Conservation (phyloP, 92 coral and sea anemone species). For the Pocillopora meandrina region DNA sequence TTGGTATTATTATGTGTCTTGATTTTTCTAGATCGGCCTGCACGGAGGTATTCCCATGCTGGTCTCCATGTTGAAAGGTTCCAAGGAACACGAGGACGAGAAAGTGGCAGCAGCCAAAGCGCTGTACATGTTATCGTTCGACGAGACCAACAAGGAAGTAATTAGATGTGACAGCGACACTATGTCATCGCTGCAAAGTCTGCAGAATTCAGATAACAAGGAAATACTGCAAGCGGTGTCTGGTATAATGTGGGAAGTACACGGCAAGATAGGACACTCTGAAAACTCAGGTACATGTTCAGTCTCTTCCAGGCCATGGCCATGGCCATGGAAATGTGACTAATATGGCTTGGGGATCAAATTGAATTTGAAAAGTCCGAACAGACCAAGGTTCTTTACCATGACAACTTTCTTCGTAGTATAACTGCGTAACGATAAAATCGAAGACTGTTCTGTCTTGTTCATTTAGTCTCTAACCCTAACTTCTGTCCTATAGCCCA, state of each 20-base stretch:
- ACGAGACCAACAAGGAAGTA: conserved; percentile 46
- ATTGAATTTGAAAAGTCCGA: background rate
- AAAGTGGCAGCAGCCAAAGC: conserved; percentile 51
- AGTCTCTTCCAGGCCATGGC: background rate
- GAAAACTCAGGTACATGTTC: conserved; percentile 16
- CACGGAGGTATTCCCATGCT: conserved; percentile 63
- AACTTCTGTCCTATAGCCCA: no score
- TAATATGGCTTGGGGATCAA: background rate
- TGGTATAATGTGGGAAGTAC: conserved; percentile 72
- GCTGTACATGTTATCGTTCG: conserved; percentile 71
- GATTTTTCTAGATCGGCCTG: conserved; percentile 45
- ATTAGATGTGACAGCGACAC: conserved; percentile 37
- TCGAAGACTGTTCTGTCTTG: no score
- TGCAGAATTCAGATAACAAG: conserved; percentile 39
- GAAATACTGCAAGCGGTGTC: conserved; percentile 62
- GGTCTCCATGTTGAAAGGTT: conserved; percentile 49
- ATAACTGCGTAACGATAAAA: no score
- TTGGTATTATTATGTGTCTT: background rate
- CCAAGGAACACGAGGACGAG: conserved; percentile 39
- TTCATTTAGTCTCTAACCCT: no score
- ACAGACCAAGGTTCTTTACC: no score
- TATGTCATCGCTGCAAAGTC: conserved; percentile 37
- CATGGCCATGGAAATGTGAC: background rate
- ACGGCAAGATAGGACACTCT: conserved; percentile 45
- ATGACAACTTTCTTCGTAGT: no score